Percentiles rank a stretch among this genome's conserved stretches.
Evolutionary conservation across 2,888 invertebrate species (phyloP).

Genomic region (Tuta absoluta): DNA sequence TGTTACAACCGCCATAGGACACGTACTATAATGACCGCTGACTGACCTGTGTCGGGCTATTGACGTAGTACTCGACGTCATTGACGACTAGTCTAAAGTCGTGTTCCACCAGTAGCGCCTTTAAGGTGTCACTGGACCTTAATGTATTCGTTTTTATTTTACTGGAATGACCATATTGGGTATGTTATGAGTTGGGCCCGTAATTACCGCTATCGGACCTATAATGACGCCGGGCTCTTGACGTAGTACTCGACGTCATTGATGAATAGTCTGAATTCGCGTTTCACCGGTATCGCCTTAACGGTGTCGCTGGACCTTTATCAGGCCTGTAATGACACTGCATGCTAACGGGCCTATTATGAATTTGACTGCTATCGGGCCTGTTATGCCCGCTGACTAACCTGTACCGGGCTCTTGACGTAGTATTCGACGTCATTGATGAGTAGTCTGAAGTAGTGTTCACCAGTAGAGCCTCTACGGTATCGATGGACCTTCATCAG

Average conservation of each 20-base stretch:
- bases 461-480: constrained; percentile 89
- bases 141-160: too few species aligned
- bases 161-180: background rate
- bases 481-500: too few species aligned
- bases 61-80: constrained; percentile 91
- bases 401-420: constrained; percentile 89
- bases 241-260: constrained; percentile 94
- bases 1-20: too few species aligned
- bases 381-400: constrained; percentile 50
- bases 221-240: constrained; percentile 83
- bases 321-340: too few species aligned
- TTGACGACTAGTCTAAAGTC: constrained; percentile 93
- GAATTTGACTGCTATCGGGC: background rate
- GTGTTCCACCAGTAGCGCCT: constrained; percentile 90
- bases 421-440: constrained; percentile 94
- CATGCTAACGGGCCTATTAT: too few species aligned
- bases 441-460: constrained; percentile 89
- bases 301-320: constrained; percentile 90
- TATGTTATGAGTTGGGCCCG: too few species aligned
- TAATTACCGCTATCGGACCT: too few species aligned
- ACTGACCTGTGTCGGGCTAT: constrained; percentile 83
- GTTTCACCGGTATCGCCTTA: constrained; percentile 92
- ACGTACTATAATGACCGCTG: too few species aligned
- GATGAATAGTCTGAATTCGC: constrained; percentile 90
- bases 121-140: constrained; percentile 92